Percentiles rank a stretch among this genome's conserved stretches.
phyloP scores from a whole-genome alignment of 1,140 invertebrate genomes.

The Matsumurasca onukii region DNA sequence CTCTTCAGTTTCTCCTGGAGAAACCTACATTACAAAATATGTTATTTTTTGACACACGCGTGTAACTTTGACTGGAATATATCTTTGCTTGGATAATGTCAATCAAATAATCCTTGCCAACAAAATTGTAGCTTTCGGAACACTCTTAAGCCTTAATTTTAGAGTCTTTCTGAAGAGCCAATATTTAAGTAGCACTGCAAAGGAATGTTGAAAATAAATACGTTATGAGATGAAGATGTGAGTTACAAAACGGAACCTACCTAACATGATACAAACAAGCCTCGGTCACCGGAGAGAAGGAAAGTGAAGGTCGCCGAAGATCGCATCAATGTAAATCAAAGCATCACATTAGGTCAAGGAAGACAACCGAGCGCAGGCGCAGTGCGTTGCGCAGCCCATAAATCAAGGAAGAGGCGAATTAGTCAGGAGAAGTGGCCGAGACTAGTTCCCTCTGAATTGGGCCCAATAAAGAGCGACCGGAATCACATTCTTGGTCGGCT shows the following conservation, averaged over 20 bases:
- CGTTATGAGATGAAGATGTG: background rate
- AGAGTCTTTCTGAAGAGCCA: no score
- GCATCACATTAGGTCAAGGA: background rate
- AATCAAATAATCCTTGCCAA: background rate
- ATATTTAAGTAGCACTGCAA: no score
- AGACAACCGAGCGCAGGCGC: background rate
- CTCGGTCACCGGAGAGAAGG: no score
- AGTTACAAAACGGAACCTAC: background rate
- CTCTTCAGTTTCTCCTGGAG: no score
- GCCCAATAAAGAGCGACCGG: slow-evolving; percentile 14
- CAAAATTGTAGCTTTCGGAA: background rate
- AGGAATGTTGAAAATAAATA: no score
- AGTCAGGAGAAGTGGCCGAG: slow-evolving; percentile 2
- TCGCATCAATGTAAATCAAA: background rate
- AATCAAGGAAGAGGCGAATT: slow-evolving; percentile 25
- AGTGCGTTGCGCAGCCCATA: background rate
- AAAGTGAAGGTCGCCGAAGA: no score
- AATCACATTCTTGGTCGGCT: slow-evolving; percentile 14
- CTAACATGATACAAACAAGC: background rate
- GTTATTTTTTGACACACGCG: background rate
- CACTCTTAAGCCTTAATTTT: background rate
- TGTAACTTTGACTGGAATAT: background rate
- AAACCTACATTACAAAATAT: no score
- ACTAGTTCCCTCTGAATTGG: slow-evolving; percentile 18
- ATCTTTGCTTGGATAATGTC: background rate